Evolutionary conservation across 1,140 invertebrate genomes (phyloP).

Genomic region (Camponotus floridanus): DNA sequence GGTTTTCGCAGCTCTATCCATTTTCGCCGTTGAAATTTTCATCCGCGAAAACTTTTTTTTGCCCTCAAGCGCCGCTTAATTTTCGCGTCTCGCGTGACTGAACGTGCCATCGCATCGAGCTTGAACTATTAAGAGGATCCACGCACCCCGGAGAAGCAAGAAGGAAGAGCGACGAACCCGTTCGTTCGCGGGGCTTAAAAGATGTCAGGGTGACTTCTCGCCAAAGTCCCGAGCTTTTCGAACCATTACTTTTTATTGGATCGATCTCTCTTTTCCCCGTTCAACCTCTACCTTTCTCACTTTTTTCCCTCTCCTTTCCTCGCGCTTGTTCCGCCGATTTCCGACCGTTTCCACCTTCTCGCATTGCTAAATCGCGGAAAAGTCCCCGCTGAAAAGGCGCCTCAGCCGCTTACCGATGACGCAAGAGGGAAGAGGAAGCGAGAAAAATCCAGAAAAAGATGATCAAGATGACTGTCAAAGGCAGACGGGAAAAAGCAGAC

Average conservation of each 20-base stretch:
- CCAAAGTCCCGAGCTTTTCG: constrained; percentile 77
- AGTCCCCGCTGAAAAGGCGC: constrained; percentile 66
- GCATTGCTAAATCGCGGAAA: constrained; percentile 66
- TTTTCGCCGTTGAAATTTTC: constrained; percentile 68
- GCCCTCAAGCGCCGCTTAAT: constrained; percentile 72
- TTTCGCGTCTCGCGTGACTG: constrained; percentile 72
- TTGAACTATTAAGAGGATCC: constrained; percentile 69
- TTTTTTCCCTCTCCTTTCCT: neutral
- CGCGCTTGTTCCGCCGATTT: constrained; percentile 32
- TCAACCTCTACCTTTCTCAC: constrained; percentile 5
- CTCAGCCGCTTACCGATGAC: constrained; percentile 61
- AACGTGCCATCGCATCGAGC: constrained; percentile 78
- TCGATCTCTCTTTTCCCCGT: constrained; percentile 44
- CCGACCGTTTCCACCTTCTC: constrained; percentile 46
- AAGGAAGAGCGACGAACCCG: constrained; percentile 67
- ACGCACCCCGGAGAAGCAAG: constrained; percentile 65
- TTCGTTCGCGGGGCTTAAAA: constrained; percentile 78
- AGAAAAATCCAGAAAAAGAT: constrained; percentile 56
- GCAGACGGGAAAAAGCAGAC: constrained; percentile 47
- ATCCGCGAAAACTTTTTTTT: constrained; percentile 41
- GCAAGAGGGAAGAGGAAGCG: constrained; percentile 14
- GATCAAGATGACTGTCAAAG: constrained; percentile 69
- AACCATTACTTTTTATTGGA: constrained; percentile 79
- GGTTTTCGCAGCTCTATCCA: neutral
- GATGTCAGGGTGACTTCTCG: constrained; percentile 82